Evolutionary conservation across 2,888 invertebrate species (phyloP), one percentile per base, ranked within the genome.

Genomic region (Mesorhabditis belari): DNA sequence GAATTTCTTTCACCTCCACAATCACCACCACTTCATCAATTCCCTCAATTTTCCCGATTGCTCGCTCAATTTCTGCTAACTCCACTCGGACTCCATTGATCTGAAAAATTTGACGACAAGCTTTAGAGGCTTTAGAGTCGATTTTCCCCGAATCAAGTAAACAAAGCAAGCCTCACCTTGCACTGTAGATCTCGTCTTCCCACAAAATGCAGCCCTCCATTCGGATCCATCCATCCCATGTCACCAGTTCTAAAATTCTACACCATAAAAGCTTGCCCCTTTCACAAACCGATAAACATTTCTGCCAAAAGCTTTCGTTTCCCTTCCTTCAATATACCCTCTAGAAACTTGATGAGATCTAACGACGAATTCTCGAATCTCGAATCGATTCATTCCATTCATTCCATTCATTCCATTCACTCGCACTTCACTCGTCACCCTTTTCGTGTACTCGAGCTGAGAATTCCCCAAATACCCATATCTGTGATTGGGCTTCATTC

Each of bases 181-280:
- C 26, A 53, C 49, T 63, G 63, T 28, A 28, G 27, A 44, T 63
- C 63, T 55, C 23, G 27, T n/a, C 63, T 49, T 21, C 56, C 53
- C 9, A 55, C 9, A 49, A 60, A 60, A 28, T 50, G 24, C 23
- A 60, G 26, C 3, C 28, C 25, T 6, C 55, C 29, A 6, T 51
- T 6, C 5, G 2, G 6, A 17, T 56, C 50, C 3, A 26, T 12
- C 6, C 51, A 27, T 4, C 53, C 26, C 21, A 49, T 19, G 24
- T 60, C 60, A 49, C 60, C 60, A 17, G 55, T 56, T 12, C 54
- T 24, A 49, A 35, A 35, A 17, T 35, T 35, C 12, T n/a, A n/a
- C n/a, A n/a, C n/a, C n/a, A n/a, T n/a, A n/a, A n/a, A n/a, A 35
- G 1, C n/a, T 35, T 35, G 44, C 2, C 1, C 2, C 12, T 35